Percentiles rank a stretch among this genome's conserved stretches.
Conservation (phyloP, 2,888 invertebrate genomes). For the Spicauda simplicius region DNA sequence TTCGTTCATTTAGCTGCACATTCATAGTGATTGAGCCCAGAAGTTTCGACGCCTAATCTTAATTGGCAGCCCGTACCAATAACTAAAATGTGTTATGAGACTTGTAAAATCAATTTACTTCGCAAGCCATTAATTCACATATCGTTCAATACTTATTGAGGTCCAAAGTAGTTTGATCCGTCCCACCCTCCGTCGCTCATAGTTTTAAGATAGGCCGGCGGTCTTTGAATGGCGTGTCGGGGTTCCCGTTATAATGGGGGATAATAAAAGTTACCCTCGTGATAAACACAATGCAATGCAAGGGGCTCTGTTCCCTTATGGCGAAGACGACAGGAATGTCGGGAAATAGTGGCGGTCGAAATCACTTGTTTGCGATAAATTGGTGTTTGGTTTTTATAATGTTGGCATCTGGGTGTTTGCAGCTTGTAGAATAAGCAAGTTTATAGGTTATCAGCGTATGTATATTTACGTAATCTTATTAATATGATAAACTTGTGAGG, state of each 20-base stretch:
- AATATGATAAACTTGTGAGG: too few relatives aligned
- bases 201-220: conserved; percentile 39
- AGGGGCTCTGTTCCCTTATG: conserved; percentile 73
- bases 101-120: conserved; percentile 78
- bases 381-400: conserved; percentile 30
- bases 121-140: conserved; percentile 79
- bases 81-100: conserved; percentile 51
- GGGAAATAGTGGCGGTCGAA: conserved; percentile 60
- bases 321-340: conserved; percentile 48
- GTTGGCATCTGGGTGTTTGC: conserved; percentile 2
- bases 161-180: conserved; percentile 52
- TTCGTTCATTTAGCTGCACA: conserved; percentile 4
- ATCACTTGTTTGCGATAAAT: conserved; percentile 57
- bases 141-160: conserved; percentile 68
- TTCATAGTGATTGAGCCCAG: conserved; percentile 15
- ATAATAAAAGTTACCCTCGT: conserved; percentile 79
- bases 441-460: too few relatives aligned
- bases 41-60: conserved; percentile 37
- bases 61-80: conserved; percentile 42
- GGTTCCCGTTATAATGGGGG: conserved; percentile 58
- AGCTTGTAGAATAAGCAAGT: too few relatives aligned
- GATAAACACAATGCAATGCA: conserved; percentile 76
- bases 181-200: conserved; percentile 49
- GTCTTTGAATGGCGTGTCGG: conserved; percentile 56
- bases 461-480: too few relatives aligned